phyloP scores from a whole-genome alignment of 1,140 invertebrate genomes.

The Rhizoglyphus robini region DNA sequence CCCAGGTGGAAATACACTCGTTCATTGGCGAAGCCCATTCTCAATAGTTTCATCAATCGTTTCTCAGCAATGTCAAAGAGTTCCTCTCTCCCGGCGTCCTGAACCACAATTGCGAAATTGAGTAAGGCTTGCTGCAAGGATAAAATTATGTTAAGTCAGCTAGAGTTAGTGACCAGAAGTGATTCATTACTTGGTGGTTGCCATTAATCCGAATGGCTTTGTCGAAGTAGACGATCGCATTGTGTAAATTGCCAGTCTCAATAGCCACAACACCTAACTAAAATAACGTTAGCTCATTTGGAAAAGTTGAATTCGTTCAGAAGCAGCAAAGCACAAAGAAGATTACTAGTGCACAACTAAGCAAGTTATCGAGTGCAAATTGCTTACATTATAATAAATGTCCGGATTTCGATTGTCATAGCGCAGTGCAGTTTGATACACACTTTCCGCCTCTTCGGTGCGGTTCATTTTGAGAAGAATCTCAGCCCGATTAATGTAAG shows the following conservation, averaged over 20 bases:
- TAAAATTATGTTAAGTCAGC: too few relatives aligned
- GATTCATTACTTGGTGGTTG: slow-evolving; percentile 50
- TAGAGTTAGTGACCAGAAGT: too few relatives aligned
- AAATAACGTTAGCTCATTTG: not conserved
- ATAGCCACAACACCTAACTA: slow-evolving; percentile 83
- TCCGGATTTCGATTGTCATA: slow-evolving; percentile 91
- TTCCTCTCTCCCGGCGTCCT: slow-evolving; percentile 37
- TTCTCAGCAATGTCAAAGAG: slow-evolving; percentile 27
- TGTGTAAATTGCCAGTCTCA: slow-evolving; percentile 75
- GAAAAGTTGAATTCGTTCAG: too few relatives aligned
- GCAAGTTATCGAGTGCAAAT: not conserved
- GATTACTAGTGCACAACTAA: not conserved
- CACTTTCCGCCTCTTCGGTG: slow-evolving; percentile 83
- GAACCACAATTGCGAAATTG: slow-evolving; percentile 85
- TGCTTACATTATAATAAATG: slow-evolving; percentile 85
- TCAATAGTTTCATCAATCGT: slow-evolving; percentile 59
- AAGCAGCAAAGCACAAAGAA: slow-evolving; percentile 1
- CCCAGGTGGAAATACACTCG: slow-evolving; percentile 84
- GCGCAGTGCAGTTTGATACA: slow-evolving; percentile 79
- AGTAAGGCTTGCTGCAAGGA: slow-evolving; percentile 65
- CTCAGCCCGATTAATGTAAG: slow-evolving; percentile 91
- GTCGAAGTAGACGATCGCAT: slow-evolving; percentile 79
- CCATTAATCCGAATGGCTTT: slow-evolving; percentile 83
- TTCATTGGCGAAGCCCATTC: slow-evolving; percentile 47
- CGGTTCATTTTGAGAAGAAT: slow-evolving; percentile 86